phyloP scores from a whole-genome alignment of 1,140 invertebrate genomes.

The Probaryconus sp. region DNA sequence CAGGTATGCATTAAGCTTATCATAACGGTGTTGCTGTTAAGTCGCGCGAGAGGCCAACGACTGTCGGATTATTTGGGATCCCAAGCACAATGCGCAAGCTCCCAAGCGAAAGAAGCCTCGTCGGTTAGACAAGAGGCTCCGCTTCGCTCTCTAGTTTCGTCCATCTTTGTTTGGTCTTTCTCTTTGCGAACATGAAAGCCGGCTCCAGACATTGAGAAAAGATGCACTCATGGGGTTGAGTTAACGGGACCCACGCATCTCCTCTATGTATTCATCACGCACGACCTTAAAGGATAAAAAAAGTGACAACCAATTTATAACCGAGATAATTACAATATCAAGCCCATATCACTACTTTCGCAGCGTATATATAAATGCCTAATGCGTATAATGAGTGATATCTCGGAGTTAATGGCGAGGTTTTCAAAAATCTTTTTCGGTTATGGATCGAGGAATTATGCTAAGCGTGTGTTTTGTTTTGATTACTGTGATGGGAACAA shows the following conservation, averaged over 20 bases:
- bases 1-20: constrained; percentile 75
- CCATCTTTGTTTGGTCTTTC: constrained; percentile 43
- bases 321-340: constrained; percentile 70
- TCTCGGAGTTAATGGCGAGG: neutral
- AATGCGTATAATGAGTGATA: constrained; percentile 10
- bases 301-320: constrained; percentile 68
- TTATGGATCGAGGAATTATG: too few species aligned
- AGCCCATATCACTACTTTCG: constrained; percentile 14
- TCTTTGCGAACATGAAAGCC: constrained; percentile 14
- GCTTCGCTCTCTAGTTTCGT: constrained; percentile 6
- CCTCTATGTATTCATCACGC: constrained; percentile 67
- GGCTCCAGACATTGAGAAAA: constrained; percentile 29
- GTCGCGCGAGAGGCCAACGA: constrained; percentile 49
- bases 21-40: constrained; percentile 66
- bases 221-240: constrained; percentile 57
- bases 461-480: too few species aligned
- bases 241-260: constrained; percentile 63
- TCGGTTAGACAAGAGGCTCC: constrained; percentile 44
- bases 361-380: neutral
- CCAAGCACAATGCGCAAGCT: constrained; percentile 51
- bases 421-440: too few species aligned
- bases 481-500: too few species aligned
- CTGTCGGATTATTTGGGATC: constrained; percentile 58
- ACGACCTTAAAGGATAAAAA: constrained; percentile 64
- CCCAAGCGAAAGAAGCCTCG: too few species aligned